phyloP scores from a whole-genome alignment of 2,797 vertebrate species.

The Mionectes olivaceus region DNA sequence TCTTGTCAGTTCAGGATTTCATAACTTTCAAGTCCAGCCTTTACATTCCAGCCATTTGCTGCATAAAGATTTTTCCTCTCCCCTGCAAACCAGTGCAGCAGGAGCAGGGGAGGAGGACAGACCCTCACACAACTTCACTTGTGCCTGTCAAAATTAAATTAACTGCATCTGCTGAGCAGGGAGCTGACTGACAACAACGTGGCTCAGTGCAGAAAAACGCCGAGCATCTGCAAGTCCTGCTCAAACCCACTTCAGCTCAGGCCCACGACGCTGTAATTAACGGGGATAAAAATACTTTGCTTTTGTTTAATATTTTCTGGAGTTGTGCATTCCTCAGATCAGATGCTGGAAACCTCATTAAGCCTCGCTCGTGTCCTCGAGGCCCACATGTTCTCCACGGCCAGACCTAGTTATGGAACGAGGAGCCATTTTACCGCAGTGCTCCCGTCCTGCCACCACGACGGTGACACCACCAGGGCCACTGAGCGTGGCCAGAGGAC shows the following conservation, averaged over 20 bases:
- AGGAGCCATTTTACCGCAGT: constrained; percentile 11
- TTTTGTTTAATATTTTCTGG: constrained; percentile 66
- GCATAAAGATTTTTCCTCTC: background rate
- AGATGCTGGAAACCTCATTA: constrained; percentile 50
- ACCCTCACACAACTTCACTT: constrained; percentile 3
- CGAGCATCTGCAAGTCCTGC: constrained; percentile 48
- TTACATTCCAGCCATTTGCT: background rate
- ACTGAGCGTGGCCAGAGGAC: rapidly evolving
- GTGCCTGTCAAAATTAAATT: constrained; percentile 45
- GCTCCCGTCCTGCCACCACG: background rate
- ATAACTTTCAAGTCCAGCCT: constrained; percentile 27
- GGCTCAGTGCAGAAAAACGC: background rate
- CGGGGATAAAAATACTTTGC: constrained; percentile 64
- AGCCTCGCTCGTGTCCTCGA: constrained; percentile 37
- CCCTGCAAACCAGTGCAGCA: background rate
- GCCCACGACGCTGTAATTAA: constrained; percentile 61
- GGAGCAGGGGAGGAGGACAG: constrained; percentile 20
- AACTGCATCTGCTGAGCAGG: constrained; percentile 47
- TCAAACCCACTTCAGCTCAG: constrained; percentile 50
- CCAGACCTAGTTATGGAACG: background rate
- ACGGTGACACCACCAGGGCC: background rate
- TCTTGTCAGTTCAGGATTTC: constrained; percentile 22
- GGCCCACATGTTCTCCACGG: constrained; percentile 5
- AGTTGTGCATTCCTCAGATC: constrained; percentile 35
- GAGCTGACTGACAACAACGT: constrained; percentile 33